Conservation (phyloP, 2,113 vertebrate genomes). For the Collichthys lucidus region DNA sequence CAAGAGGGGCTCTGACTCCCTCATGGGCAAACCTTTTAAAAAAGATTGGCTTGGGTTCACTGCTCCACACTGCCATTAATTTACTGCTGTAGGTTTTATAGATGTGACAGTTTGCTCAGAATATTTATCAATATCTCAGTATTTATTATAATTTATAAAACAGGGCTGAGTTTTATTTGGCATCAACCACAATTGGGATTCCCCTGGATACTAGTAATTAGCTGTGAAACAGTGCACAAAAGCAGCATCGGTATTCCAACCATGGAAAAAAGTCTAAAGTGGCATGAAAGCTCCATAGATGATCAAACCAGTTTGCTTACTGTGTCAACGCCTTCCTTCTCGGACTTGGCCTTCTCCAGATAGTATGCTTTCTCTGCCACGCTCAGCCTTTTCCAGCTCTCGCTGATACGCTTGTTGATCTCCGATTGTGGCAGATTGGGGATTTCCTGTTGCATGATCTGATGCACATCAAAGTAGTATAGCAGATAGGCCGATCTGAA, state of each 20-base stretch:
- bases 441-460: conserved; percentile 93
- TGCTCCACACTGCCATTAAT: not conserved
- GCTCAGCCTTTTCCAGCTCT: conserved; percentile 96
- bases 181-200: not conserved
- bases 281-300: not conserved
- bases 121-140: no score
- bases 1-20: not conserved
- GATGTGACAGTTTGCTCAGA: not conserved
- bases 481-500: conserved; percentile 94
- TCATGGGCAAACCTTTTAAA: conserved; percentile 1
- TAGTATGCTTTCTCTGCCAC: conserved; percentile 97
- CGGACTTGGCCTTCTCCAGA: conserved; percentile 93
- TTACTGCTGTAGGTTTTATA: not conserved
- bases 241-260: no score
- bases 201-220: not conserved
- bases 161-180: no score
- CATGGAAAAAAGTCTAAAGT: not conserved
- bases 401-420: conserved; percentile 98
- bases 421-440: conserved; percentile 96
- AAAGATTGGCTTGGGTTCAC: conserved; percentile 7
- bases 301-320: conserved; percentile 75
- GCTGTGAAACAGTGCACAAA: no score
- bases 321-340: conserved; percentile 92
- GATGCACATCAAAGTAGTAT: conserved; percentile 97
- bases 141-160: not conserved